phyloP scores from a whole-genome alignment of 2,797 vertebrate species.

The Sylvilagus floridanus region DNA sequence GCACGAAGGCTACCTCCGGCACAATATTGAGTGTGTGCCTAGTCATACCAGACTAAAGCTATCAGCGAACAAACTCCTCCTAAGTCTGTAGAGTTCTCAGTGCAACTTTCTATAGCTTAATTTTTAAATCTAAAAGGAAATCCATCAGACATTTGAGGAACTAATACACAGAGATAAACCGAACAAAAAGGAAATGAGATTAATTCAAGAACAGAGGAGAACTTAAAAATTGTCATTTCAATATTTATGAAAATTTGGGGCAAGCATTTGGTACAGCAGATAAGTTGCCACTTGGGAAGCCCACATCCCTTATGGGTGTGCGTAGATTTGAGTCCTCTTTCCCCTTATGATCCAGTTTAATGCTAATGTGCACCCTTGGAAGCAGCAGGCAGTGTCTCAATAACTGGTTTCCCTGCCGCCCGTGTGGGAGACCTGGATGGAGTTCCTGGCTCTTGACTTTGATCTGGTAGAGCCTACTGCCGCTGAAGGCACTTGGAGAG shows the following conservation, averaged over 20 bases:
- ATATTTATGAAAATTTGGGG: neutral
- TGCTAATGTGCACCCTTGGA: no score
- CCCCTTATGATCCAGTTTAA: no score
- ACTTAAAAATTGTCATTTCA: neutral
- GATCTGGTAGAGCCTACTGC: no score
- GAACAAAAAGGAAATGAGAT: neutral
- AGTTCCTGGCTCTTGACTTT: no score
- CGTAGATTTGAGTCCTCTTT: no score
- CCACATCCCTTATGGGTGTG: no score
- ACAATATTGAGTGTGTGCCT: neutral
- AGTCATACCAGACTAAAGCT: neutral
- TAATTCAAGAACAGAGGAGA: slow-evolving; percentile 12
- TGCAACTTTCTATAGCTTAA: neutral
- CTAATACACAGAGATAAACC: neutral
- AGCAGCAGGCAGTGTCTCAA: no score
- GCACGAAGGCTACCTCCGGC: neutral
- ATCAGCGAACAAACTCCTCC: neutral
- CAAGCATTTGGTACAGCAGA: no score
- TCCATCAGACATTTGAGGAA: neutral
- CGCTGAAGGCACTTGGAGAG: no score
- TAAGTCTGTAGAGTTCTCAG: neutral
- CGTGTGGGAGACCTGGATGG: no score
- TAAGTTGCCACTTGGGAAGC: no score
- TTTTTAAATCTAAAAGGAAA: slow-evolving; percentile 26
- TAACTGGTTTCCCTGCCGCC: no score